Conservation (phyloP, 2,888 invertebrate genomes). For the Dromius quadrimaculatus region DNA sequence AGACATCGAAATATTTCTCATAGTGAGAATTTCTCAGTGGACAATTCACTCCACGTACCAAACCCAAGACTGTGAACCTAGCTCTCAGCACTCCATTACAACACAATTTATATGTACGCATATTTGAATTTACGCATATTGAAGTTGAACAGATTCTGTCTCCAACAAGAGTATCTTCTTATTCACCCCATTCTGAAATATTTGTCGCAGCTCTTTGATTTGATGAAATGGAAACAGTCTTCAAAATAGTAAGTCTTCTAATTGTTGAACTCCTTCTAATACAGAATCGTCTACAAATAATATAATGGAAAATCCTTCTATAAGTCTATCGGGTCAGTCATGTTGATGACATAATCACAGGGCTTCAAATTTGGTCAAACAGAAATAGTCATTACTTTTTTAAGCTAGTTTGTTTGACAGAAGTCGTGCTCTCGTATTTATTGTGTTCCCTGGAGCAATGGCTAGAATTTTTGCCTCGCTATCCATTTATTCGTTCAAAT, state of each 20-base stretch:
- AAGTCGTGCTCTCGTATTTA: constrained; percentile 19
- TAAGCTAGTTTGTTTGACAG: too few relatives aligned
- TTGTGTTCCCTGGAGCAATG: constrained; percentile 12
- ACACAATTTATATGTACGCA: constrained; percentile 40
- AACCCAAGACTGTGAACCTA: not conserved
- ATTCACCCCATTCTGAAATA: too few relatives aligned
- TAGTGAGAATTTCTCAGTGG: constrained; percentile 48
- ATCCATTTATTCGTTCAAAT: too few relatives aligned
- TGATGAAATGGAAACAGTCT: not conserved
- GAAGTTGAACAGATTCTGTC: constrained; percentile 26
- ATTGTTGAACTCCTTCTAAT: too few relatives aligned
- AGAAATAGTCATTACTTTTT: constrained; percentile 36
- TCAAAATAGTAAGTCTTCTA: not conserved
- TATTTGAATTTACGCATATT: too few relatives aligned
- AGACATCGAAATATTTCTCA: constrained; percentile 48
- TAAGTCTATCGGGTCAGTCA: too few relatives aligned
- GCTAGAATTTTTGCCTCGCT: too few relatives aligned
- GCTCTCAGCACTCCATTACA: not conserved
- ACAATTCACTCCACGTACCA: constrained; percentile 39
- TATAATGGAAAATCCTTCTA: too few relatives aligned
- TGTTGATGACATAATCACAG: constrained; percentile 22
- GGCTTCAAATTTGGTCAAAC: constrained; percentile 16
- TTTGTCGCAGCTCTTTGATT: too few relatives aligned
- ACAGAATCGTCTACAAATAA: too few relatives aligned
- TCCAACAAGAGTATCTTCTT: not conserved